Percentiles rank a stretch among this genome's conserved stretches.
These are phyloP conservation scores for Falco berigora DNA, from an alignment of 2,797 vertebrate species.

Conservation along the genomic window DNA sequence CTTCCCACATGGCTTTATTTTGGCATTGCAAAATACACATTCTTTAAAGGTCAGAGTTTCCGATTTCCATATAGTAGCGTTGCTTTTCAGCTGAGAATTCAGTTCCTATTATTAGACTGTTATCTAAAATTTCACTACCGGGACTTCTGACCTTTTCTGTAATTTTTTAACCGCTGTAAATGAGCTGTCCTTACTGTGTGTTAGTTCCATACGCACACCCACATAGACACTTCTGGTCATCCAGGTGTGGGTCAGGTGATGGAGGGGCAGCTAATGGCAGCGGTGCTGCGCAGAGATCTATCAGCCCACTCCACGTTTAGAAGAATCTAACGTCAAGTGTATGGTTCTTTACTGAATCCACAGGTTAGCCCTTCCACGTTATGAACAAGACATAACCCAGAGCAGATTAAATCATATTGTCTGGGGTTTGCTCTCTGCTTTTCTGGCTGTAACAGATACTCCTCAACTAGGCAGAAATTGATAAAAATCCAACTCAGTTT, in stretches of 20 bases:
- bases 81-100: not conserved
- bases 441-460: not conserved
- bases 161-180: not conserved
- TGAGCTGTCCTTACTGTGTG: not conserved
- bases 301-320: fast-evolving
- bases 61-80: not conserved
- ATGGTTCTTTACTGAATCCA: not conserved
- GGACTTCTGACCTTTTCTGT: not conserved
- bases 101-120: not conserved
- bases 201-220: not conserved
- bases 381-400: not conserved
- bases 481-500: not conserved
- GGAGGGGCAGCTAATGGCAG: fast-evolving
- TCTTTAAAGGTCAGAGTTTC: conserved; percentile 13
- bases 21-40: not conserved
- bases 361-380: not conserved
- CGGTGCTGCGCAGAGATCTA: fast-evolving
- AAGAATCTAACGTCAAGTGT: not conserved
- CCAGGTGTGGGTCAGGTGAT: fast-evolving
- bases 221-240: too few relatives aligned
- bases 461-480: not conserved
- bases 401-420: not conserved
- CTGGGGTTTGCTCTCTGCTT: not conserved
- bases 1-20: not conserved
- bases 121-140: not conserved